phyloP scores from a whole-genome alignment of 2,797 vertebrate species.

The Amblyopsis hoosieri region DNA sequence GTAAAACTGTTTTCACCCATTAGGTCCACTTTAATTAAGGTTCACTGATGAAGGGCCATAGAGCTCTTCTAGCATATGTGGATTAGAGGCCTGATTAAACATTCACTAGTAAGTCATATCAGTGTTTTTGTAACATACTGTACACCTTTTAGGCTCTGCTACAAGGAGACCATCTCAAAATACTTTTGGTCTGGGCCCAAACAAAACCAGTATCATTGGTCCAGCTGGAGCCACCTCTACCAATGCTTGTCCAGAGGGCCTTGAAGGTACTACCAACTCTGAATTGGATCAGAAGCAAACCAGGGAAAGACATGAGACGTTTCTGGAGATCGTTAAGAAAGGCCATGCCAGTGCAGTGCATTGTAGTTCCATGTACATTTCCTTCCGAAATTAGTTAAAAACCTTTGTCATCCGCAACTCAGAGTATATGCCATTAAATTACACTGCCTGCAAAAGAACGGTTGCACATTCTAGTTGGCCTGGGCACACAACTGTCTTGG shows the following conservation, averaged over 20 bases:
- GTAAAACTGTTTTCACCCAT: too few species aligned
- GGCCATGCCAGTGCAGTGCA: slow-evolving; percentile 72
- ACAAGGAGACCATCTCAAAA: slow-evolving; percentile 75
- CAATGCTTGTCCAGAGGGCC: slow-evolving; percentile 79
- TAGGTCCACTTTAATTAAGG: too few species aligned
- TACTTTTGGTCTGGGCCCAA: slow-evolving; percentile 83
- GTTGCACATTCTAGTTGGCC: too few species aligned
- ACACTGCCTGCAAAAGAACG: too few species aligned
- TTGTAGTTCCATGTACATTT: too few species aligned
- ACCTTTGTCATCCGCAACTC: too few species aligned
- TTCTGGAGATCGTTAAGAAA: slow-evolving; percentile 85
- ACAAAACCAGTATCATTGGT: slow-evolving; percentile 50
- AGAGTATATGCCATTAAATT: too few species aligned
- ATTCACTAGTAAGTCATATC: not conserved
- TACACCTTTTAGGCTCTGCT: slow-evolving; percentile 74
- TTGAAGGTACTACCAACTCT: slow-evolving; percentile 83
- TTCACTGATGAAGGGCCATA: not conserved
- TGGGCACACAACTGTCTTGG: too few species aligned
- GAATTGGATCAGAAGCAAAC: slow-evolving; percentile 72
- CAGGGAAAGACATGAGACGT: slow-evolving; percentile 22
- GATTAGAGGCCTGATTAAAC: not conserved
- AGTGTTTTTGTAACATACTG: not conserved
- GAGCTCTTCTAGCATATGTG: too few species aligned
- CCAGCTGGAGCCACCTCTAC: slow-evolving; percentile 71
- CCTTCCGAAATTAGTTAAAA: too few species aligned